phyloP scores from a whole-genome alignment of 2,888 invertebrate species.

The Chalcis sispes region DNA sequence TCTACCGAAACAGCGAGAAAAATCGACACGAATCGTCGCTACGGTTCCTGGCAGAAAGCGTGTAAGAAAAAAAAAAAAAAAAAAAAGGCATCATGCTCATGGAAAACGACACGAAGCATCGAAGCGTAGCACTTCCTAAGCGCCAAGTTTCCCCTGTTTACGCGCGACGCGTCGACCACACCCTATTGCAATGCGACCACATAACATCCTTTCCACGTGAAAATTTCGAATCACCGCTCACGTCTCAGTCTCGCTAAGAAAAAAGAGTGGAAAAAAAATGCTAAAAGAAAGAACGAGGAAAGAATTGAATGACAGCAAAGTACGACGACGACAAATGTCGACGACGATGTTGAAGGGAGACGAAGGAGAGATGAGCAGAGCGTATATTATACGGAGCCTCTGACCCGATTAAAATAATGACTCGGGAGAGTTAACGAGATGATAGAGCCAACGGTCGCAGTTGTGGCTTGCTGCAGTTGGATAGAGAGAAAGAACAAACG shows the following conservation, averaged over 20 bases:
- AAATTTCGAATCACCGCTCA: slow-evolving; percentile 22
- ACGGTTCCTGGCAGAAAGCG: too few species aligned
- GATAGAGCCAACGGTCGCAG: slow-evolving; percentile 50
- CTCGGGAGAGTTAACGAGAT: slow-evolving; percentile 48
- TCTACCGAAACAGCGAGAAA: too few species aligned
- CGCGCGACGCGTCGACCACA: too few species aligned
- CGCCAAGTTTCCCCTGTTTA: too few species aligned
- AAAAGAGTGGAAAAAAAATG: too few species aligned
- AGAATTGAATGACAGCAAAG: background rate
- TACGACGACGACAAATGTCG: background rate
- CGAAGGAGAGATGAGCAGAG: background rate
- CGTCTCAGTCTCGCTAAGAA: too few species aligned
- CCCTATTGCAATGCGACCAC: background rate
- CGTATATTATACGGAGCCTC: background rate
- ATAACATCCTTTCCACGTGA: slow-evolving; percentile 10
- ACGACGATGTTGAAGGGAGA: background rate
- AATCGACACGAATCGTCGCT: too few species aligned
- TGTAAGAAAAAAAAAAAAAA: background rate
- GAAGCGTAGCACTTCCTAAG: too few species aligned
- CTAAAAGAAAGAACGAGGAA: background rate
- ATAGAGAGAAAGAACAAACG: slow-evolving; percentile 43
- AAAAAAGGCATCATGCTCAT: background rate
- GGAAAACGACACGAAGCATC: too few species aligned
- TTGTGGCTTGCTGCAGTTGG: slow-evolving; percentile 13
- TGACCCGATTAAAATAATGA: slow-evolving; percentile 48